A percentile compares a stretch with the other conserved stretches of the same genome.
phyloP scores from a whole-genome alignment of 2,797 vertebrate genomes.

The Eospalax fontanierii region DNA sequence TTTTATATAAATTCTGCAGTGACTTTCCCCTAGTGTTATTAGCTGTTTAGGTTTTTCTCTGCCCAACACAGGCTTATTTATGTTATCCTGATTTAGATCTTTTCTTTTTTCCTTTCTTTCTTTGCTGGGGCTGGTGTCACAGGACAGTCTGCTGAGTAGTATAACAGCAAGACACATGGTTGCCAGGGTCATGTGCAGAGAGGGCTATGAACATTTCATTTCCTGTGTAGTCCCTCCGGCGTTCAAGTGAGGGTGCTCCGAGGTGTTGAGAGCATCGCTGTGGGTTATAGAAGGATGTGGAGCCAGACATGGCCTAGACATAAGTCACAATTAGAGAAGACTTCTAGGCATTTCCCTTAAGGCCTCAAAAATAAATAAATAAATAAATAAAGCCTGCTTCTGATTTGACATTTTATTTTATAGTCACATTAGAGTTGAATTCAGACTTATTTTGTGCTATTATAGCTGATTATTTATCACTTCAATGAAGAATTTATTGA shows the following conservation, averaged over 20 bases:
- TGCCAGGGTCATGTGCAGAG: background rate
- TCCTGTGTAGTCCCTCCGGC: rapidly evolving
- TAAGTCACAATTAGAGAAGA: background rate
- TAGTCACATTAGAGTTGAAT: slow-evolving; percentile 63
- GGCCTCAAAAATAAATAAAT: background rate
- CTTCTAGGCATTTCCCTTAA: background rate
- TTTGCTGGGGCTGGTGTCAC: slow-evolving; percentile 70
- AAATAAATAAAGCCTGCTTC: background rate
- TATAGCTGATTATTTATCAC: slow-evolving; percentile 74
- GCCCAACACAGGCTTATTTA: slow-evolving; percentile 21
- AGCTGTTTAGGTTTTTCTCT: slow-evolving; percentile 68
- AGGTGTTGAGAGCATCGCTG: rapidly evolving
- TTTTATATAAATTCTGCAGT: slow-evolving; percentile 74
- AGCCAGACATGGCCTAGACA: background rate
- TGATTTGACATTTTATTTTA: slow-evolving; percentile 74
- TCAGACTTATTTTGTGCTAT: slow-evolving; percentile 71
- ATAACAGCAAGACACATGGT: background rate
- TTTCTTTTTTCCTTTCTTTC: slow-evolving; percentile 39
- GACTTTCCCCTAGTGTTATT: slow-evolving; percentile 1
- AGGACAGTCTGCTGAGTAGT: background rate
- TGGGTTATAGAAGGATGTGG: background rate
- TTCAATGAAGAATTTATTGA: slow-evolving; percentile 75
- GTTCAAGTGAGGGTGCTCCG: background rate
- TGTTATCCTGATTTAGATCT: slow-evolving; percentile 68
- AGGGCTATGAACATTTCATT: background rate